These are phyloP conservation scores for Rhynchophorus ferrugineus DNA, from an alignment of 1,140 invertebrate species.

Conservation along the genomic window DNA sequence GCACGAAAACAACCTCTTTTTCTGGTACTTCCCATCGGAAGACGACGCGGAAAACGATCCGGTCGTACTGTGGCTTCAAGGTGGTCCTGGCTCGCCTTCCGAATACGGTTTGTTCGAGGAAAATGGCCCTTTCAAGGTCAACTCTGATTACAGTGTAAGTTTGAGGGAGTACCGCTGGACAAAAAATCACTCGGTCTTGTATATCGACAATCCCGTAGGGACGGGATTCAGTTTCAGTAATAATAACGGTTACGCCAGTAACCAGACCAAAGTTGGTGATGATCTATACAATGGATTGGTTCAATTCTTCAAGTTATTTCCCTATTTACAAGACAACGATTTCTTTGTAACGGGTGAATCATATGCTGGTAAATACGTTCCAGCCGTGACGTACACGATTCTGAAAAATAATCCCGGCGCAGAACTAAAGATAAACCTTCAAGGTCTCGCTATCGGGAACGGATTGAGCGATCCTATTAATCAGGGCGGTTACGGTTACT, in stretches of 20 bases:
- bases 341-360: slow-evolving; percentile 77
- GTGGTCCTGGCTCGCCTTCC: slow-evolving; percentile 49
- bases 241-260: slow-evolving; percentile 49
- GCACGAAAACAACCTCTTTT: slow-evolving; percentile 61
- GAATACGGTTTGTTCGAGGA: slow-evolving; percentile 7
- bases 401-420: slow-evolving; percentile 54
- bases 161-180: slow-evolving; percentile 56
- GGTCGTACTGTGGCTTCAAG: slow-evolving; percentile 66
- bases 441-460: slow-evolving; percentile 63
- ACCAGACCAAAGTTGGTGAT: slow-evolving; percentile 55
- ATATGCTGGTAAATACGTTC: slow-evolving; percentile 76
- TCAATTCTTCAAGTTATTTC: slow-evolving; percentile 66
- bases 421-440: slow-evolving; percentile 54
- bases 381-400: slow-evolving; percentile 65
- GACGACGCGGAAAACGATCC: slow-evolving; percentile 45
- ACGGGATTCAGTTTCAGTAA: slow-evolving; percentile 65
- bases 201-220: slow-evolving; percentile 79
- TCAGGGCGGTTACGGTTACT: slow-evolving; percentile 55
- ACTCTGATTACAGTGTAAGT: background rate
- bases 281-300: slow-evolving; percentile 55
- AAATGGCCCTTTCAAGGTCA: slow-evolving; percentile 16
- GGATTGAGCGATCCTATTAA: slow-evolving; percentile 71
- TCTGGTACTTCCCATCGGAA: slow-evolving; percentile 66
- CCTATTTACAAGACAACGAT: slow-evolving; percentile 54
- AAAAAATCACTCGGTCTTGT: slow-evolving; percentile 62